Conservation (phyloP, 1,140 invertebrate species). For the Drosophila parvula region DNA sequence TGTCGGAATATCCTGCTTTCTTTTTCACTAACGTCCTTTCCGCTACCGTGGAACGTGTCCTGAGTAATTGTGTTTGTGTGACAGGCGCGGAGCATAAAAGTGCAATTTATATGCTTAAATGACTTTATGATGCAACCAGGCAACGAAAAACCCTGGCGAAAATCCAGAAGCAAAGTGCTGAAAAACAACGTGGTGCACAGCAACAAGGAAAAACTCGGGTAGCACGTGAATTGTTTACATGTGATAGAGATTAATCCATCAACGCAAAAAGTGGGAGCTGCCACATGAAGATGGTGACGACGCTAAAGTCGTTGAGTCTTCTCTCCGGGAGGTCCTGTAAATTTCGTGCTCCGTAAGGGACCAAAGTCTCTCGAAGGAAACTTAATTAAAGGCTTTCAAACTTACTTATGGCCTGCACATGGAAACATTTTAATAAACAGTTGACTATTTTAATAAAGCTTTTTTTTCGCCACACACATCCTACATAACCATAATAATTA, state of each 20-base stretch:
- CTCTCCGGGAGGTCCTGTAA: conserved; percentile 22
- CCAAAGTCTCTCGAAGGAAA: conserved; percentile 13
- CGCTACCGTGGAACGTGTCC: conserved; percentile 35
- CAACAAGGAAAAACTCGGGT: conserved; percentile 23
- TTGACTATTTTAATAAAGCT: conserved; percentile 13
- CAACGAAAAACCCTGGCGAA: conserved; percentile 19
- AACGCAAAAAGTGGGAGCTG: conserved; percentile 34
- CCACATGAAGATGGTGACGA: conserved; percentile 4
- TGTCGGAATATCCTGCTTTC: conserved; percentile 2
- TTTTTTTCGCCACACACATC: conserved; percentile 14
- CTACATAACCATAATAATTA: conserved; percentile 5
- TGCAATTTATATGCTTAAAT: conserved; percentile 82
- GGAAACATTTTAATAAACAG: conserved; percentile 49
- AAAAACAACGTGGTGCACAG: conserved; percentile 31
- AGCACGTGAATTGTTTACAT: conserved; percentile 60
- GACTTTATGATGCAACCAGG: conserved; percentile 73
- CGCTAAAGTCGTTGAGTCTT: neutral
- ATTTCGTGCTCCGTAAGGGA: conserved; percentile 6
- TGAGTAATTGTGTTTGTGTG: conserved; percentile 70
- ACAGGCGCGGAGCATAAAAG: conserved; percentile 68
- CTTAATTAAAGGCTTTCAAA: conserved; percentile 54
- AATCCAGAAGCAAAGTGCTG: conserved; percentile 33
- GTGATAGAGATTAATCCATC: conserved; percentile 72
- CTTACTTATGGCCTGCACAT: conserved; percentile 6
- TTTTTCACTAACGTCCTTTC: conserved; percentile 13